Evolutionary conservation across 30 jellyfish, hydroid and myxozoan genomes (phyloP).

Genomic region (Aurelia sp.): DNA sequence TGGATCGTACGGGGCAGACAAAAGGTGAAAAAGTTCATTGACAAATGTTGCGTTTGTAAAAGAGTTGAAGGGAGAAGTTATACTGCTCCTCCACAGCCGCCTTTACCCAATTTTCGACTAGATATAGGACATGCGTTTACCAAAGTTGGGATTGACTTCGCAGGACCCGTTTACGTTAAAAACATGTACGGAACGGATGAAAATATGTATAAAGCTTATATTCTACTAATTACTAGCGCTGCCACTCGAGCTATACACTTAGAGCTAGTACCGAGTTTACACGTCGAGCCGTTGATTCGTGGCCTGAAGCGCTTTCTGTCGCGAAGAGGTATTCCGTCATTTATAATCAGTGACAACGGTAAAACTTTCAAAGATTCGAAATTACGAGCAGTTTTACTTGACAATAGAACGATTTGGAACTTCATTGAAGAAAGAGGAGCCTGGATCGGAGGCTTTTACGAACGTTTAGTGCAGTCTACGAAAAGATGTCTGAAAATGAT

Average conservation of each 20-base stretch:
- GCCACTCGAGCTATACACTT: background rate
- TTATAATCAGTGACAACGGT: background rate
- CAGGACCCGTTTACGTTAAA: too few relatives aligned
- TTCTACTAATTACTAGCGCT: background rate
- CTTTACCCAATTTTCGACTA: too few relatives aligned
- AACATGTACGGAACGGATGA: too few relatives aligned
- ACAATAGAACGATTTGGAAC: too few relatives aligned
- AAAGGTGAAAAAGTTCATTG: background rate
- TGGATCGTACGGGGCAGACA: too few relatives aligned
- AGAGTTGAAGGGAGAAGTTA: conserved; percentile 20
- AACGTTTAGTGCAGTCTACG: background rate
- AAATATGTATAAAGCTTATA: background rate
- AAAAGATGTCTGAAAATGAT: too few relatives aligned
- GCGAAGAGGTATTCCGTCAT: background rate
- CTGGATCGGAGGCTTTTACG: background rate
- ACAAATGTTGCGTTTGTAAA: conserved; percentile 7
- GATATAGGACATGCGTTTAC: too few relatives aligned
- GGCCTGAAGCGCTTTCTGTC: background rate
- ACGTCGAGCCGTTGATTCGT: too few relatives aligned
- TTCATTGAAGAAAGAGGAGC: background rate
- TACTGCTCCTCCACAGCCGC: conserved; percentile 11
- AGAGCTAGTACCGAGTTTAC: too few relatives aligned
- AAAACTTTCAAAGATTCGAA: too few relatives aligned
- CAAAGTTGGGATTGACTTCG: too few relatives aligned
- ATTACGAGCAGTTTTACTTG: background rate